Evolutionary conservation across 2,888 invertebrate species (phyloP).

Genomic region (Eupithecia pulchellata): DNA sequence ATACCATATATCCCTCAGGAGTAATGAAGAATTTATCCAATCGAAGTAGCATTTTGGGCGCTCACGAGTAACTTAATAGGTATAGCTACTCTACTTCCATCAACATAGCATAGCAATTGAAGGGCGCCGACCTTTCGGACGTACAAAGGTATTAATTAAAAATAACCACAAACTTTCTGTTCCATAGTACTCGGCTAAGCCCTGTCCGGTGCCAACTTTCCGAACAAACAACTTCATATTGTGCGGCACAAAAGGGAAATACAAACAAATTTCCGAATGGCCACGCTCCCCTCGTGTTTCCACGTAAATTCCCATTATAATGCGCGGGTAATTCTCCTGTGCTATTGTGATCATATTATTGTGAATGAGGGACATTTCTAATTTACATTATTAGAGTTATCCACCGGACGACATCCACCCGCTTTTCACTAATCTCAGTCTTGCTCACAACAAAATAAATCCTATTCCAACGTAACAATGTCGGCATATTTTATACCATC

Average conservation of each 20-base stretch:
- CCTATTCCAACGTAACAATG: neutral
- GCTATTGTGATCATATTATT: constrained; percentile 13
- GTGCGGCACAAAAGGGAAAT: constrained; percentile 50
- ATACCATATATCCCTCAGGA: no score
- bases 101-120: neutral
- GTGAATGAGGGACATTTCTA: constrained; percentile 12
- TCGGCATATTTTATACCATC: neutral
- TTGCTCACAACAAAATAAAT: neutral
- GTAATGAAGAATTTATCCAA: no score
- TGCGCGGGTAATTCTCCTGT: constrained; percentile 6
- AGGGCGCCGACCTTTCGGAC: neutral
- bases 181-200: constrained; percentile 52
- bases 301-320: constrained; percentile 17
- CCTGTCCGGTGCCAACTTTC: constrained; percentile 56
- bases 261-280: constrained; percentile 46
- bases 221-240: constrained; percentile 55
- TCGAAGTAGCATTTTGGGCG: no score
- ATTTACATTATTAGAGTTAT: neutral
- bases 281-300: constrained; percentile 17
- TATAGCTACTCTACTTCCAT: neutral
- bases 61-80: no score
- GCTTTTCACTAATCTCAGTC: neutral
- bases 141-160: constrained; percentile 54
- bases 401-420: neutral
- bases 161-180: constrained; percentile 57